These are phyloP conservation scores for Albula goreensis DNA, from an alignment of 2,113 vertebrate species.

Conservation along the genomic window DNA sequence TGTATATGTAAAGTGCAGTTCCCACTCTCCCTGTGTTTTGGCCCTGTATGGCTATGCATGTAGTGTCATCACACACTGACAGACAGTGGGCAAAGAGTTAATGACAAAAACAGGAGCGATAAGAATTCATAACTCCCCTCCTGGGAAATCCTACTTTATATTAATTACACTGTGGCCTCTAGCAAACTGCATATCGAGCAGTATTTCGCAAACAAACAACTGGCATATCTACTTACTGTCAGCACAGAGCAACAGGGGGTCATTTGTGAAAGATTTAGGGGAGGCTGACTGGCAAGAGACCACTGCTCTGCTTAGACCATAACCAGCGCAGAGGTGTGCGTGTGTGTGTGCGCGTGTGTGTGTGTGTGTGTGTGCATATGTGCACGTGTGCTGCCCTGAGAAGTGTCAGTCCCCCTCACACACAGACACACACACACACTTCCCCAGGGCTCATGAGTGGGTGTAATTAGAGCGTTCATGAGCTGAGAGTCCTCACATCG, in stretches of 20 bases:
- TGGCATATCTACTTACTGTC: conserved; percentile 69
- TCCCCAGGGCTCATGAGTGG: background rate
- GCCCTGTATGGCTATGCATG: background rate
- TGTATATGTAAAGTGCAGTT: background rate
- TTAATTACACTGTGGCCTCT: conserved; percentile 74
- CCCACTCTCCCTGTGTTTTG: too few relatives aligned
- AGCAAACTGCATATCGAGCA: conserved; percentile 72
- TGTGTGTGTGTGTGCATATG: background rate
- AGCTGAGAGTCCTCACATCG: too few relatives aligned
- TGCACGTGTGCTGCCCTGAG: background rate
- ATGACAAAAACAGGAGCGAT: conserved; percentile 59
- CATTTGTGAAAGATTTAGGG: conserved; percentile 53
- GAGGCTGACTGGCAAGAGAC: conserved; percentile 39
- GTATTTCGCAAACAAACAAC: conserved; percentile 70
- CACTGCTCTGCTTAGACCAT: conserved; percentile 12
- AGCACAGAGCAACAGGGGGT: conserved; percentile 52
- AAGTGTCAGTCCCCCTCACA: background rate
- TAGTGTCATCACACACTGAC: conserved; percentile 6
- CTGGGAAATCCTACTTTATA: conserved; percentile 69
- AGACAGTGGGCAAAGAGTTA: conserved; percentile 49
- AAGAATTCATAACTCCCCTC: conserved; percentile 69
- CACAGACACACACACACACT: background rate
- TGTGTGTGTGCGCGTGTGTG: background rate
- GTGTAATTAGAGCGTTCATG: background rate
- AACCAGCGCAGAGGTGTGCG: background rate